These are phyloP conservation scores for Melangyna quadrimaculata DNA, from an alignment of 2,888 invertebrate genomes.

Conservation along the genomic window DNA sequence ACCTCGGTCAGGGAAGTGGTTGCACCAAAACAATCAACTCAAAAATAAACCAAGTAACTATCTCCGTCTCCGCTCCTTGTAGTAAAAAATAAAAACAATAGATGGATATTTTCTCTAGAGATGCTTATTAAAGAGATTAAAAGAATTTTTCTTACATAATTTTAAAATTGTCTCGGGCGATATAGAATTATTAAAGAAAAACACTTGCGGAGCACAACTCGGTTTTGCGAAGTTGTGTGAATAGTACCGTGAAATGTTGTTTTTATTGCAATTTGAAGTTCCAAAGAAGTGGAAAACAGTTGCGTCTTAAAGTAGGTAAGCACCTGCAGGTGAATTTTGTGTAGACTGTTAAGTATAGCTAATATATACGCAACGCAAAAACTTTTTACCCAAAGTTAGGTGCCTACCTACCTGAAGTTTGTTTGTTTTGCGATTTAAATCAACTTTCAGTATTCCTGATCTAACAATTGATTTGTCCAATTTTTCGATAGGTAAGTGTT, in stretches of 20 bases:
- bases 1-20: not conserved
- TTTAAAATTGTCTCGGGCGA: not conserved
- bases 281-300: not conserved
- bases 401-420: too few species aligned
- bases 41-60: not conserved
- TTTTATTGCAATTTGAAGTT: not conserved
- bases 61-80: not conserved
- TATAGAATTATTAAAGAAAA: not conserved
- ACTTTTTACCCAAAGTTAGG: too few species aligned
- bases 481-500: too few species aligned
- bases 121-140: not conserved
- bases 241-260: not conserved
- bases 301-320: not conserved
- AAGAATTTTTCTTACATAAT: not conserved
- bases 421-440: too few species aligned
- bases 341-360: too few species aligned
- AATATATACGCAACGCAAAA: too few species aligned
- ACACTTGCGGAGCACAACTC: not conserved
- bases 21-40: not conserved
- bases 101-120: not conserved
- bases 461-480: too few species aligned
- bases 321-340: not conserved
- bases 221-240: not conserved
- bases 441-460: too few species aligned
- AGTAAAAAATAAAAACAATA: not conserved